These are phyloP conservation scores for Paratrypauchen microcephalus DNA, from an alignment of 2,797 vertebrate genomes.

Conservation along the genomic window DNA sequence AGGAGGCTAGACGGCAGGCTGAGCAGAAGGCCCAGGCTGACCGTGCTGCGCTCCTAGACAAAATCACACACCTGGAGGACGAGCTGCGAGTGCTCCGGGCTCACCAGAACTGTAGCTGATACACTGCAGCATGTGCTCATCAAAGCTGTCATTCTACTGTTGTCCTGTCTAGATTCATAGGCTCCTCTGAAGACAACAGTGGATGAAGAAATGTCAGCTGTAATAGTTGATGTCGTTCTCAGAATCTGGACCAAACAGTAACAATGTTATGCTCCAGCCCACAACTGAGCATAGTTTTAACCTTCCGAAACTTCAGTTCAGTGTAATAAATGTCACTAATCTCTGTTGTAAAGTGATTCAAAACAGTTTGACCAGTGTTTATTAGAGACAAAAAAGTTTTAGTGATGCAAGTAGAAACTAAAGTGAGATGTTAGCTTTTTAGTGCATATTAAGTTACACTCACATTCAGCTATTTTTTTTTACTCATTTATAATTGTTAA, in stretches of 20 bases:
- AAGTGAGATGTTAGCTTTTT: background rate
- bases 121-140: background rate
- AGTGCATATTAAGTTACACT: background rate
- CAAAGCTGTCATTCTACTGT: background rate
- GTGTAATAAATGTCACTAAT: background rate
- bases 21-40: slow-evolving; percentile 86
- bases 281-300: background rate
- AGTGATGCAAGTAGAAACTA: background rate
- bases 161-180: background rate
- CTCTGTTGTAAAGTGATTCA: background rate
- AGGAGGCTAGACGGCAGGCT: slow-evolving; percentile 88
- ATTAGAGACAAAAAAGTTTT: background rate
- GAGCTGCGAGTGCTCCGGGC: slow-evolving; percentile 87
- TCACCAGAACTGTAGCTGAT: slow-evolving; percentile 80
- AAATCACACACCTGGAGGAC: slow-evolving; percentile 87
- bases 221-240: too few species aligned
- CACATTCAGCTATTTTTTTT: background rate
- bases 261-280: background rate
- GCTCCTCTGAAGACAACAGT: background rate
- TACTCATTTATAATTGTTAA: background rate
- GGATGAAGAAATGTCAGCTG: background rate
- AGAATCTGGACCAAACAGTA: background rate
- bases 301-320: background rate
- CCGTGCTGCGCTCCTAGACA: slow-evolving; percentile 80
- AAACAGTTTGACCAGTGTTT: background rate